phyloP scores from a whole-genome alignment of 1,140 invertebrate genomes.

The Drosophila chauvacae region DNA sequence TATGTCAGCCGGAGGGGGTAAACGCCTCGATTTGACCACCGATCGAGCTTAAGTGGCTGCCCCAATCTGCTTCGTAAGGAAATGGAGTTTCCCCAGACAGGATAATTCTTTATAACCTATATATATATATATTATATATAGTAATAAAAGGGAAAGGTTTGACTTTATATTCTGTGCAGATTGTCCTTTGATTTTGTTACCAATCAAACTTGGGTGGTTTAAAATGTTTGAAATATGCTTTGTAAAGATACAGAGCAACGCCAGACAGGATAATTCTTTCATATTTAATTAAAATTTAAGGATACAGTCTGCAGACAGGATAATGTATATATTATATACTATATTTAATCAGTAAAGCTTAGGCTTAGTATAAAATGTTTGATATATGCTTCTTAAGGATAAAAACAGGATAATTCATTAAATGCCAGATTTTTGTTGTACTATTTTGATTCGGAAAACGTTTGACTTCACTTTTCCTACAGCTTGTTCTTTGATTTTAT shows the following conservation, averaged over 20 bases:
- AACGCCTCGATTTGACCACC: constrained; percentile 38
- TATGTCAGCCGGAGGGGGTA: constrained; percentile 64
- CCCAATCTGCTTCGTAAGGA: constrained; percentile 18
- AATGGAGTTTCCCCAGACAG: not conserved
- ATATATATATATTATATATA: not conserved
- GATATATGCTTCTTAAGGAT: not conserved
- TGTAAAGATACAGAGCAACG: too few species aligned
- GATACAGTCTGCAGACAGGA: too few species aligned
- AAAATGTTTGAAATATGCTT: not conserved
- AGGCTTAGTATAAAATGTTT: not conserved
- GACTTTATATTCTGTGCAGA: not conserved
- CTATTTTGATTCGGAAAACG: not conserved
- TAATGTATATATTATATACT: not conserved
- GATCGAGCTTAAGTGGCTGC: constrained; percentile 30
- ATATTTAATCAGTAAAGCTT: not conserved
- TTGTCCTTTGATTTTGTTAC: not conserved
- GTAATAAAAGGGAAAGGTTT: not conserved
- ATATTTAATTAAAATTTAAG: not conserved
- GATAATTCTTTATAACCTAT: not conserved
- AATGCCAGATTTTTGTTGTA: not conserved
- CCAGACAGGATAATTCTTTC: not conserved
- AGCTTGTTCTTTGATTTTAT: not conserved
- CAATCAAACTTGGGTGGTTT: too few species aligned
- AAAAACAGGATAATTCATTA: not conserved
- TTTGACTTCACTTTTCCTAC: not conserved